Evolutionary conservation across 2,797 vertebrate species (phyloP).

Genomic region (Eulemur albifrons): DNA sequence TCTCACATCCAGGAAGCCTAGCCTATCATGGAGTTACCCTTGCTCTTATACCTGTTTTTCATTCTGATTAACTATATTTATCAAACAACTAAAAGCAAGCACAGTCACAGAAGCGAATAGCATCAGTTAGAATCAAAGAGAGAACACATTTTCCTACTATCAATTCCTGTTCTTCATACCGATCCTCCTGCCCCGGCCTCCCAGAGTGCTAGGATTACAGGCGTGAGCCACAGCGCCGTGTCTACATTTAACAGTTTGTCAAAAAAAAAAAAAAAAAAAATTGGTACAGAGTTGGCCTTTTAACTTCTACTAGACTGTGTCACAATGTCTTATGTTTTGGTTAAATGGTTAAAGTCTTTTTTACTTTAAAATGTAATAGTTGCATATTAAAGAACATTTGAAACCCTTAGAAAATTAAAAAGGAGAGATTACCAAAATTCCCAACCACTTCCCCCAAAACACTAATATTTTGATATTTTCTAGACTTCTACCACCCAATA

Average conservation of each 20-base stretch:
- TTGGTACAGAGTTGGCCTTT: neutral
- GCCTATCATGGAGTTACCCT: no score
- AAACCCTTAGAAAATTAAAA: constrained; percentile 4
- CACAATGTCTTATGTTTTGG: neutral
- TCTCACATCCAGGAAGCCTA: no score
- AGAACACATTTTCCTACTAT: no score
- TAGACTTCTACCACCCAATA: neutral
- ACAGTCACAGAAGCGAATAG: no score
- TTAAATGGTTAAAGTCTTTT: neutral
- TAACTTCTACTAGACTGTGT: neutral
- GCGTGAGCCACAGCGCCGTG: no score
- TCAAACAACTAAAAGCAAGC: no score
- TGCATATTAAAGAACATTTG: neutral
- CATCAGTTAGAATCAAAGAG: no score
- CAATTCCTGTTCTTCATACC: no score
- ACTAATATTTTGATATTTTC: neutral
- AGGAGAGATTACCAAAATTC: neutral
- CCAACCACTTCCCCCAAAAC: neutral
- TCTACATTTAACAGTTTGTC: neutral
- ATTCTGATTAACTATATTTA: no score
- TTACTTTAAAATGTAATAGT: constrained; percentile 15
- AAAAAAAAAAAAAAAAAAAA: neutral
- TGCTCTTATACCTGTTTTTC: no score
- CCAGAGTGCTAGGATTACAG: no score
- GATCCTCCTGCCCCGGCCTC: no score